Conservation (phyloP, 2,888 invertebrate genomes). For the Tribolium freemani region DNA sequence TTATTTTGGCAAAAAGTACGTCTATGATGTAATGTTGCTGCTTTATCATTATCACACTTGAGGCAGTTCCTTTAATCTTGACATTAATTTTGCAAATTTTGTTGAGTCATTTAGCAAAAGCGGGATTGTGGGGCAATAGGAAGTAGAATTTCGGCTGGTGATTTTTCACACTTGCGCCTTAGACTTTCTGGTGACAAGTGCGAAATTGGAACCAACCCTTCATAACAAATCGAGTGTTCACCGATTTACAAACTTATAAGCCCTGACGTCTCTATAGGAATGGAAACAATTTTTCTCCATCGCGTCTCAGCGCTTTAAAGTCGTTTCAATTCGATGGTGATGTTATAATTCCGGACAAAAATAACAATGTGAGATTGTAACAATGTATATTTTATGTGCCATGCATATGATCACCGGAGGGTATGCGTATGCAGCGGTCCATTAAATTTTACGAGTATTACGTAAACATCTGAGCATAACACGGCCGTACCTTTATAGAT, state of each 20-base stretch:
- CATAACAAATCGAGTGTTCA: conserved; percentile 17
- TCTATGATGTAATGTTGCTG: no score
- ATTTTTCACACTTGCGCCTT: not conserved
- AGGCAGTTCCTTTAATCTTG: no score
- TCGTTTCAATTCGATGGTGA: conserved; percentile 8
- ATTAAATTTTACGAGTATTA: conserved; percentile 47
- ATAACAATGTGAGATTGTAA: conserved; percentile 30
- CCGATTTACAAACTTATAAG: conserved; percentile 26
- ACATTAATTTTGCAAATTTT: no score
- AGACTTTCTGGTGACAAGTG: not conserved
- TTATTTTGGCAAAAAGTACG: no score
- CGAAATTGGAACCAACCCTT: conserved; percentile 19
- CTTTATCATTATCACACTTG: no score
- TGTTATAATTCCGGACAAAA: conserved; percentile 7
- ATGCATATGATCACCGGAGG: conserved; percentile 45
- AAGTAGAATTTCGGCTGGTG: not conserved
- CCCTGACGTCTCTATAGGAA: conserved; percentile 18
- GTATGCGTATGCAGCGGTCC: conserved; percentile 42
- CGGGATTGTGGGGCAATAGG: not conserved
- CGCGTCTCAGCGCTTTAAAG: conserved; percentile 6
- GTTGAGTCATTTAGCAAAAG: not conserved
- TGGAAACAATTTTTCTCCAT: conserved; percentile 28
- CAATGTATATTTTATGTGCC: conserved; percentile 41
- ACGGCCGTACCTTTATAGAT: conserved; percentile 34
- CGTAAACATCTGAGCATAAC: conserved; percentile 43